Evolutionary conservation across 2,113 vertebrate genomes (phyloP), one percentile per base, ranked within the genome.

Genomic region (Sphaerodactylus townsendi): DNA sequence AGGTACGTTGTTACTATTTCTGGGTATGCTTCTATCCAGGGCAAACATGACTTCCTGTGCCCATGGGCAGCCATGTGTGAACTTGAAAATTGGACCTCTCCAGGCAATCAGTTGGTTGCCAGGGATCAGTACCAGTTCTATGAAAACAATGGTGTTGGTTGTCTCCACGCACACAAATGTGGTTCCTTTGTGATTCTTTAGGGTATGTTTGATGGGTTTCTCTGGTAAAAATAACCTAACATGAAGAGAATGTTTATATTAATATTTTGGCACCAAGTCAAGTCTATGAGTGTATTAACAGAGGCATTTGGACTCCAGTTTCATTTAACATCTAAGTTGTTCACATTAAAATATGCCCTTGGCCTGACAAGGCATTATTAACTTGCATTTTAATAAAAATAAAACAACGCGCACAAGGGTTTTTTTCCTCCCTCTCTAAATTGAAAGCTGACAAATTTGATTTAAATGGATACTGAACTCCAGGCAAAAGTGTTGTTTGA

Each of bases 381-480:
- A 94, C 87, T 94, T 91, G 85, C 10, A 3, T 95, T 90, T 95
- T 94, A 94, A 94, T 90, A 93, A 91, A 78, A 94, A 91, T 90
- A 91, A 91, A 94, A 94, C 81, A 88, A 83, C 90, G 66, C n/a
- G 53, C 62, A 68, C 59, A 2, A 62, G 70, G 79, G 37, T 23
- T 93, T 93, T 84, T 84, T 8, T 3, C 59, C 59, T 7, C 59
- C 59, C 23, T 23, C 59, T 90, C 90, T 93, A 94, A 92, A 93
- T 82, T 89, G 89, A 93, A 95, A 93, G 87, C 90, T 94, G 93
- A 92, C 94, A 95, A 91, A 91, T 92, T 93, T 94, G 91, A 95
- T 93, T 93, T 93, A 92, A 94, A 90, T 89, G 89, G 90, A 92
- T 86, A 80, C 86, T 87, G 94, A 95, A 95, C 92, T 94, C 90